Base-by-base conservation (phyloP, 1,140 invertebrate species). In the Drosophila ambigua region DNA sequence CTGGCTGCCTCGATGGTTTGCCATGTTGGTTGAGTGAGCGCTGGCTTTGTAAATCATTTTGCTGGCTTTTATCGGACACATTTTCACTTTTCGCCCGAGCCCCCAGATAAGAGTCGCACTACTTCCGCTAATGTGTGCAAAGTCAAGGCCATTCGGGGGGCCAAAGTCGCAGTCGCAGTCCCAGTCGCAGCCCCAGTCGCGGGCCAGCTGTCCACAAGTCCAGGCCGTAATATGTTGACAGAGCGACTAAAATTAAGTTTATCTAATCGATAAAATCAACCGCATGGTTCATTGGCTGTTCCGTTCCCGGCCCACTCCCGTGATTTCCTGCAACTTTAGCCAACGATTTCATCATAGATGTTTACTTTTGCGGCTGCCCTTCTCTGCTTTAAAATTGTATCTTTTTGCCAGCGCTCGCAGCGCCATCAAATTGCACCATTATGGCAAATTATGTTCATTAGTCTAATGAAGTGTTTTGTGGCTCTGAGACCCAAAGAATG, bases 171-270 rank as follows among this genome's bases (percentile, higher is more conserved):
- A 44, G 26, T 23, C 28, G 26, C 26, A 2, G 2, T 8, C 28
- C 28, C 31, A 31, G 26, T 23, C 28, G 20, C 26, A 2, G 2
- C 2, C 7, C 28, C 31, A 31, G 9, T 31, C 8, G 31, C 3
- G 35, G 35, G 35, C 35, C 35, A 39, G 35, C 35, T 39, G 35
- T 39, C 35, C 16, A 50, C 39, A 63, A 49, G 68, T 72, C 43
- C 53, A 24, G 23, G 52, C 35, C 35, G 2, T 50, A 76, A 58
- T 77, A 57, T 82, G 73, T 78, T 66, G 54, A 72, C 54, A 67
- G 46, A 61, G 45, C 46, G 82, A 82, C 83, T 87, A 87, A 88
- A 87, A 88, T 87, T 88, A 88, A 83, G 77, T 79, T 88, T 88
- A 88, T 88, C 83, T 88, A 88, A 88, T 88, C 83, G 83, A 88